A percentile compares a stretch with the other conserved stretches of the same genome.
These are phyloP conservation scores for Festucalex cinctus DNA, from an alignment of 2,113 vertebrate genomes.

Conservation along the genomic window DNA sequence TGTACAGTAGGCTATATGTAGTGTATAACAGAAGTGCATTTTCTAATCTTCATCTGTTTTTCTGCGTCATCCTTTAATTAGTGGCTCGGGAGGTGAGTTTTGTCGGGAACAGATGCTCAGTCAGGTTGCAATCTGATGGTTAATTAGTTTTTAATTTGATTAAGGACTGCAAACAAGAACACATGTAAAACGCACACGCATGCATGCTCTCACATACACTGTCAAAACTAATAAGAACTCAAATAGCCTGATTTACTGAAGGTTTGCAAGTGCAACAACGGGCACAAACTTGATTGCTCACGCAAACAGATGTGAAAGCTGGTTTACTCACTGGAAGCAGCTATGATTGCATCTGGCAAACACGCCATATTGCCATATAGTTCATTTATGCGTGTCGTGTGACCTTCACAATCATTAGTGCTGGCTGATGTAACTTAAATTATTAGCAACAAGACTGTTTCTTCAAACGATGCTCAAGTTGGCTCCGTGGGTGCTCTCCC, in stretches of 20 bases:
- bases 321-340: not conserved
- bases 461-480: too few species aligned
- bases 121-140: slow-evolving; percentile 13
- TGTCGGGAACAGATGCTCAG: slow-evolving; percentile 8
- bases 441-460: too few species aligned
- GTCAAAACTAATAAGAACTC: not conserved
- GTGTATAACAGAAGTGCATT: not conserved
- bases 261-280: not conserved
- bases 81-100: not conserved
- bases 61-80: slow-evolving; percentile 3
- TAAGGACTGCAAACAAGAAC: not conserved
- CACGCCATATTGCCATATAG: not conserved
- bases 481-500: too few species aligned
- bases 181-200: slow-evolving; percentile 1
- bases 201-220: not conserved
- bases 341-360: not conserved
- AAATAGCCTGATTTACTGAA: not conserved
- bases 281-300: not conserved
- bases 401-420: too few species aligned
- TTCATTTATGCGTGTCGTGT: not conserved
- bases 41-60: not conserved
- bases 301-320: not conserved
- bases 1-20: not conserved
- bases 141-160: slow-evolving; percentile 10
- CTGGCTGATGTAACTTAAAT: too few species aligned